Conservation (phyloP, 2,797 vertebrate species). For the Pempheris klunzingeri region DNA sequence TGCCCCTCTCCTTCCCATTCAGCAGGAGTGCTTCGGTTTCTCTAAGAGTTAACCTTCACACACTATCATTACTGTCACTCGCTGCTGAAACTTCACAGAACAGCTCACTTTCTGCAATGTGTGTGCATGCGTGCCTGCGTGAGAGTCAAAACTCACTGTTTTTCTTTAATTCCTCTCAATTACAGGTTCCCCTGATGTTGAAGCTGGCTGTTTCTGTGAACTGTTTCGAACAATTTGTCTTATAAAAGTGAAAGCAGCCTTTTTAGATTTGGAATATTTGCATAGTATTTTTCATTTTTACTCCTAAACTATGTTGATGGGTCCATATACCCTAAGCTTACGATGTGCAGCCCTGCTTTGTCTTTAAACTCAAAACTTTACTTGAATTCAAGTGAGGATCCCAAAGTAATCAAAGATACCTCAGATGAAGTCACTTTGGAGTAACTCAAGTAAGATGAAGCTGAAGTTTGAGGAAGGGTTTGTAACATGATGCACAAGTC, state of each 20-base stretch:
- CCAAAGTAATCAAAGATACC: background rate
- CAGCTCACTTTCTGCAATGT: conserved; percentile 58
- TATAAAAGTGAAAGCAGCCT: conserved; percentile 44
- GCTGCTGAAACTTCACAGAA: conserved; percentile 78
- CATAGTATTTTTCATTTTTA: conserved; percentile 6
- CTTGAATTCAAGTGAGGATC: background rate
- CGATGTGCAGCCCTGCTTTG: conserved; percentile 1
- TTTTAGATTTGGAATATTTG: conserved; percentile 22
- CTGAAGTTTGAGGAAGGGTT: background rate
- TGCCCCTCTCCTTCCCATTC: conserved; percentile 77
- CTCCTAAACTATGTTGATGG: background rate
- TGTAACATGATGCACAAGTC: background rate
- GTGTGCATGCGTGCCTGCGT: conserved; percentile 33
- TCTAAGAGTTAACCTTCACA: conserved; percentile 84
- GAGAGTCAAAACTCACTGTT: conserved; percentile 58
- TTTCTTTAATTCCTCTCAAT: conserved; percentile 78
- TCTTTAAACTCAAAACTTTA: conserved; percentile 7
- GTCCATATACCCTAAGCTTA: conserved; percentile 1
- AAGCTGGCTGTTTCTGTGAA: conserved; percentile 52
- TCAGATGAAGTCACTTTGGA: no score
- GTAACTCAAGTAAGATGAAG: no score
- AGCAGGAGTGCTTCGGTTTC: conserved; percentile 78
- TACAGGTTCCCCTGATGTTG: conserved; percentile 62
- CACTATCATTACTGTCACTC: conserved; percentile 85
- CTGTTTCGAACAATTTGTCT: conserved; percentile 43